Conservation (phyloP, 2,797 vertebrate genomes). For the Podarcis lilfordi region DNA sequence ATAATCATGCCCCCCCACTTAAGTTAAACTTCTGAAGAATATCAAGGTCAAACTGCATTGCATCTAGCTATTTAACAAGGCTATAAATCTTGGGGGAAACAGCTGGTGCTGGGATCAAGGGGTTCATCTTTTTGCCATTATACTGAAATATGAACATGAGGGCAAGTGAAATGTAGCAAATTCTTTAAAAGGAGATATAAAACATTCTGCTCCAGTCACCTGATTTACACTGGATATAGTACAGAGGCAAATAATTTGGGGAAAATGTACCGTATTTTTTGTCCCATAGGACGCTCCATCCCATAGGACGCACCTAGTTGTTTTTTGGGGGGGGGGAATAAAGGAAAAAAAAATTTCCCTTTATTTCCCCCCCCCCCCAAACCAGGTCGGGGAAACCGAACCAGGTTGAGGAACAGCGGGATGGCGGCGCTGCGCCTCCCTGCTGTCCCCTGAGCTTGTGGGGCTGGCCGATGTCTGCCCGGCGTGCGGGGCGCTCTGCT, state of each 20-base stretch:
- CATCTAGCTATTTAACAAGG: neutral
- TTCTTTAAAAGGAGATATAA: neutral
- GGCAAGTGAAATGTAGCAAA: neutral
- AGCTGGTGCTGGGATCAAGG: neutral
- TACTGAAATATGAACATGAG: conserved; percentile 4
- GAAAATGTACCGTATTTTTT: neutral
- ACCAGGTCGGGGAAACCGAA: too few species aligned
- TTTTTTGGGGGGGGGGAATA: too few species aligned
- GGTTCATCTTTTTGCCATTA: conserved; percentile 12
- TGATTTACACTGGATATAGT: neutral
- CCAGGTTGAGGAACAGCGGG: too few species aligned
- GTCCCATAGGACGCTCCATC: too few species aligned
- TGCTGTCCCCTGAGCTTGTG: too few species aligned
- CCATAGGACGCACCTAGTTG: too few species aligned
- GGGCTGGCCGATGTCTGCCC: too few species aligned
- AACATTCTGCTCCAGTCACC: neutral
- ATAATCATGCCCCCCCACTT: neutral
- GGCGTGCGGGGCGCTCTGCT: too few species aligned
- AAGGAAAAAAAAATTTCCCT: too few species aligned
- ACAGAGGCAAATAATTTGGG: neutral
- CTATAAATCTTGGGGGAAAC: neutral
- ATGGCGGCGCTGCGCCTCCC: too few species aligned
- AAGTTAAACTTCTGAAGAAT: neutral
- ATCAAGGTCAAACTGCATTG: neutral
- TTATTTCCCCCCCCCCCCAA: too few species aligned